Base-by-base conservation (phyloP, 2,888 invertebrate species). In the Cheilosia vernalis region DNA sequence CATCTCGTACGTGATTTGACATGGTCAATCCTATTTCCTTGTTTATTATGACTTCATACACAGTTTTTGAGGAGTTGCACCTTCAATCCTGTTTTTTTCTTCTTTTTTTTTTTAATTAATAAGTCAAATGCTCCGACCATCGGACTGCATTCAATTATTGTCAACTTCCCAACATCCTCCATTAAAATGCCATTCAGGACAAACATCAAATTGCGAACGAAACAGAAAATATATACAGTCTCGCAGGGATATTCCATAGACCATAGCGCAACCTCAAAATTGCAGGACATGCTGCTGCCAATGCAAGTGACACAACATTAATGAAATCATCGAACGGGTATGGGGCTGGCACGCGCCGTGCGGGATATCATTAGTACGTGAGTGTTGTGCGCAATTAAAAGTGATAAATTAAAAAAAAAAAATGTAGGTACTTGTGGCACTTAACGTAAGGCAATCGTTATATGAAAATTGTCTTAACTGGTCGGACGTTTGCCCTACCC, bases 351-450 rank as follows among this genome's bases (percentile, higher is more conserved):
- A 3, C 47, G 9, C 30, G 49, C 69, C 30, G 37, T 21, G 58
- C 51, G 42, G 58, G 64, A 72, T 64, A 49, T 72, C 70, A 72
- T 79, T 79, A 72, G 70, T 70, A 72, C 72, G 79, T 70, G 72
- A 72, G 64, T 53, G 72, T 72, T 79, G 72, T 60, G 56, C 60
- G 64, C 79, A 79, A 72, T 79, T 79, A 79, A 79, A 64, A 79
- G 70, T 58, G 51, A 72, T 79, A 64, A 72, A 79, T 79, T 72
- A 64, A 79, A 64, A 79, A 72, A 30, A 9, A 79, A 79, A 72
- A 79, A 72, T 70, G n/a, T n/a, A n/a, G 49, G 64, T 58, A 72
- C 72, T 79, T 72, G 64, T 66, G 72, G 64, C 72, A 79, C 79
- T 79, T 79, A 72, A 72, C 64, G 58, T 64, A 79, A 72, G 49